phyloP scores from a whole-genome alignment of 30 jellyfish, hydroid and myxozoan genomes.

The Mastigias papua region DNA sequence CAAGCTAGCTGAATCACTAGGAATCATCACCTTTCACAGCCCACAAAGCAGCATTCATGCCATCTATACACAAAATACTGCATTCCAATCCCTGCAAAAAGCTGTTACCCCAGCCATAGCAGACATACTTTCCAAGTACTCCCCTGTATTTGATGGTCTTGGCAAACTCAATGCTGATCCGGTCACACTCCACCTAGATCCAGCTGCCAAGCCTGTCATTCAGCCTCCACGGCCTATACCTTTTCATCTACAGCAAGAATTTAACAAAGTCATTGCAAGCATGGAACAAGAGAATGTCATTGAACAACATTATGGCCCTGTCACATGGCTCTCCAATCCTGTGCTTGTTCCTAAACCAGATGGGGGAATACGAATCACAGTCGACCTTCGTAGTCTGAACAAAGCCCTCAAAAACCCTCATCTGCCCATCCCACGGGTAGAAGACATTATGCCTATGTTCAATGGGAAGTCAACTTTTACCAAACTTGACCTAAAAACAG shows the following conservation, averaged over 20 bases:
- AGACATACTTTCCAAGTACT: not conserved
- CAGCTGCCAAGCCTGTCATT: not conserved
- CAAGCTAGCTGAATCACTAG: not conserved
- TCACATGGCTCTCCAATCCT: constrained; percentile 77
- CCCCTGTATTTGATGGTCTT: not conserved
- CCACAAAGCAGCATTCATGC: not conserved
- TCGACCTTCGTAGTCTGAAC: constrained; percentile 59
- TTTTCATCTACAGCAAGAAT: not conserved
- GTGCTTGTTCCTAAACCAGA: constrained; percentile 75
- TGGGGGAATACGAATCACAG: constrained; percentile 72
- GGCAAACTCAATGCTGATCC: not conserved
- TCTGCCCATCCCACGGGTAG: constrained; percentile 62
- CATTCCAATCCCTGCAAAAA: not conserved
- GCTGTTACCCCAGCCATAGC: not conserved
- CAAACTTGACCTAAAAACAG: constrained; percentile 69
- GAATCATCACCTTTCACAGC: not conserved
- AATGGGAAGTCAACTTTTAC: constrained; percentile 39
- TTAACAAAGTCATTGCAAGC: not conserved
- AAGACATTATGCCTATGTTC: constrained; percentile 53
- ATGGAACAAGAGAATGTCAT: constrained; percentile 41
- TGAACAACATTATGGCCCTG: constrained; percentile 69
- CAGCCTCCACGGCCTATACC: not conserved
- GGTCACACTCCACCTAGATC: not conserved
- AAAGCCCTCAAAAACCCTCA: constrained; percentile 49
- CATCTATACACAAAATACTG: not conserved